Percentiles rank a stretch among this genome's conserved stretches.
phyloP scores from a whole-genome alignment of 2,113 vertebrate genomes.

The Ctenomys sociabilis region DNA sequence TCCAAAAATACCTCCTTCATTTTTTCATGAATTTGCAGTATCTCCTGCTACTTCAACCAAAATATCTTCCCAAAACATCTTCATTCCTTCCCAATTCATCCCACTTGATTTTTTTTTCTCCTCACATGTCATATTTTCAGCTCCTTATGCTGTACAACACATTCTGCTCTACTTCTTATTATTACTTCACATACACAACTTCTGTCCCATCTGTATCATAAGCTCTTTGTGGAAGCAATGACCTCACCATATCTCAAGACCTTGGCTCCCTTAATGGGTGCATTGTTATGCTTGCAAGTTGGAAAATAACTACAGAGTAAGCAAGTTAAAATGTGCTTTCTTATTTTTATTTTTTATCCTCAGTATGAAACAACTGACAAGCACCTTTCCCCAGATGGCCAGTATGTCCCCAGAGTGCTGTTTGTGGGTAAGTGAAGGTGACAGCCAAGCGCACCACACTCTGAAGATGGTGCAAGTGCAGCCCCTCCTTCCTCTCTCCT shows the following conservation, averaged over 20 bases:
- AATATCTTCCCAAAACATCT: not conserved
- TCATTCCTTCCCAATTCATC: not conserved
- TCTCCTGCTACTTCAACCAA: not conserved
- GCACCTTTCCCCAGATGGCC: slow-evolving; percentile 95
- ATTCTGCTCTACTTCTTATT: not conserved
- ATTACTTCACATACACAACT: not conserved
- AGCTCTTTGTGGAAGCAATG: not conserved
- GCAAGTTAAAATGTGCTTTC: not conserved
- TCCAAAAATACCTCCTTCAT: not conserved
- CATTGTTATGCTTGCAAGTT: not conserved
- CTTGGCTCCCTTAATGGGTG: not conserved
- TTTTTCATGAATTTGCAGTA: not conserved
- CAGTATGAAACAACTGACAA: slow-evolving; percentile 98
- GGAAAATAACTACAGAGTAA: slow-evolving; percentile 17
- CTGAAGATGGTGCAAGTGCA: not conserved
- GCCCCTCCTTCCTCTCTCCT: not conserved
- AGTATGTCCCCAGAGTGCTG: slow-evolving; percentile 95
- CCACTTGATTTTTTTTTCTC: not conserved
- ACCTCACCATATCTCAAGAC: not conserved
- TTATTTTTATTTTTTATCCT: slow-evolving; percentile 58
- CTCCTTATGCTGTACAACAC: not conserved
- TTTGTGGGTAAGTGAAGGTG: slow-evolving; percentile 93
- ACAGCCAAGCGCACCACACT: not conserved
- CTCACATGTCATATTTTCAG: not conserved
- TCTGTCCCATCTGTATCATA: not conserved